phyloP scores from a whole-genome alignment of 2,797 vertebrate species.

The Anomalospiza imberbis region DNA sequence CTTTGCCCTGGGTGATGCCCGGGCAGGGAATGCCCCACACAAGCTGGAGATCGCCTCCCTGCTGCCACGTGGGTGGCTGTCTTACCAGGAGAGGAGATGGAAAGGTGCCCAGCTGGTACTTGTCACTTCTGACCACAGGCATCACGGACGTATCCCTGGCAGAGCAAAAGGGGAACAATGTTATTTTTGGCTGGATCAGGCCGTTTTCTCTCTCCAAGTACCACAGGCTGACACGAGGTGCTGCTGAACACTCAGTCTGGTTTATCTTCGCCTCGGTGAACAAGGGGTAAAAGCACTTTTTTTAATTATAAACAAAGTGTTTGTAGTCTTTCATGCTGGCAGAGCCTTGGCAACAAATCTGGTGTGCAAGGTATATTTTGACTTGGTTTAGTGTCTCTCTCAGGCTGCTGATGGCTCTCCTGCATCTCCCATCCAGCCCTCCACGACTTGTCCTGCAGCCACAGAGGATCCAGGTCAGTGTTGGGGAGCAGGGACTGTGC shows the following conservation, averaged over 20 bases:
- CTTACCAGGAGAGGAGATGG: not conserved
- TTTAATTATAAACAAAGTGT: not conserved
- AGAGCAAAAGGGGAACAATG: not conserved
- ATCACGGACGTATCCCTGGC: not conserved
- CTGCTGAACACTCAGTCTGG: not conserved
- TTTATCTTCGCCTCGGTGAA: not conserved
- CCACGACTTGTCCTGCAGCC: accelerated
- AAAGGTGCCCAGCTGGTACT: not conserved
- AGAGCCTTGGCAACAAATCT: not conserved
- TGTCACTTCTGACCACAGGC: not conserved
- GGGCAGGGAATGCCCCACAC: not conserved
- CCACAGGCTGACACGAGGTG: not conserved
- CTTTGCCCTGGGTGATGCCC: not conserved
- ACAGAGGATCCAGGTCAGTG: not conserved
- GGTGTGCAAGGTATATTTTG: not conserved
- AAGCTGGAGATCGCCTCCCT: not conserved
- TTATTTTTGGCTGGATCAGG: not conserved
- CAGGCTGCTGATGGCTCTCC: not conserved
- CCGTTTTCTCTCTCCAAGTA: not conserved
- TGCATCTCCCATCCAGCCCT: not conserved
- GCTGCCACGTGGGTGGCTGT: not conserved
- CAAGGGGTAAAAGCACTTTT: not conserved
- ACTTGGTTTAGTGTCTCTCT: not conserved
- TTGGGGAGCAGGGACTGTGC: not conserved
- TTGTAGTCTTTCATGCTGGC: not conserved